phyloP scores from a whole-genome alignment of 2,797 vertebrate species.

The Sebastes trivittatus region DNA sequence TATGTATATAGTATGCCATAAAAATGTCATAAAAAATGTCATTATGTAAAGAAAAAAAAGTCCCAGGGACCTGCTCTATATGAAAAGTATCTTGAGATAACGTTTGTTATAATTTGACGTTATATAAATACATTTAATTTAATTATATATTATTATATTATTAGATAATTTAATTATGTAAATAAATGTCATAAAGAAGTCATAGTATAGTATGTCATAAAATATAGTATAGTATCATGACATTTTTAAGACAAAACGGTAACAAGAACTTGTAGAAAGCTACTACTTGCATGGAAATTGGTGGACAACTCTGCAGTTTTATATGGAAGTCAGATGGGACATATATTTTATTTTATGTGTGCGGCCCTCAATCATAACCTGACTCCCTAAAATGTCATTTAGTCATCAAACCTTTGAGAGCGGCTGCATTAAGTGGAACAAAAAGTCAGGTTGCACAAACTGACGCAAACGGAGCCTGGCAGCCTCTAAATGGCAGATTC shows the following conservation, averaged over 20 bases:
- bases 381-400: too few relatives aligned
- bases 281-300: not conserved
- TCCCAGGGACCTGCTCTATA: too few relatives aligned
- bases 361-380: not conserved
- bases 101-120: too few relatives aligned
- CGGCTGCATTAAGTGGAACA: not conserved
- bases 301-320: not conserved
- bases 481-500: constrained; percentile 57
- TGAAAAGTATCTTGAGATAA: too few relatives aligned
- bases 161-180: too few relatives aligned
- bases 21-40: not conserved
- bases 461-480: constrained; percentile 4
- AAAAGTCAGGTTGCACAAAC: constrained; percentile 28
- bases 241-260: too few relatives aligned
- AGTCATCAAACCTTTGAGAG: not conserved
- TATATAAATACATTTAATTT: too few relatives aligned
- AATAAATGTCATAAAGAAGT: not conserved
- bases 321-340: not conserved
- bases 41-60: too few relatives aligned
- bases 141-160: too few relatives aligned
- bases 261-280: not conserved
- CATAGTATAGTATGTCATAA: not conserved
- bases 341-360: not conserved
- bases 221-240: not conserved
- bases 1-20: not conserved